Evolutionary conservation across 2,888 invertebrate species (phyloP).

Genomic region (Drosophila macrospina): DNA sequence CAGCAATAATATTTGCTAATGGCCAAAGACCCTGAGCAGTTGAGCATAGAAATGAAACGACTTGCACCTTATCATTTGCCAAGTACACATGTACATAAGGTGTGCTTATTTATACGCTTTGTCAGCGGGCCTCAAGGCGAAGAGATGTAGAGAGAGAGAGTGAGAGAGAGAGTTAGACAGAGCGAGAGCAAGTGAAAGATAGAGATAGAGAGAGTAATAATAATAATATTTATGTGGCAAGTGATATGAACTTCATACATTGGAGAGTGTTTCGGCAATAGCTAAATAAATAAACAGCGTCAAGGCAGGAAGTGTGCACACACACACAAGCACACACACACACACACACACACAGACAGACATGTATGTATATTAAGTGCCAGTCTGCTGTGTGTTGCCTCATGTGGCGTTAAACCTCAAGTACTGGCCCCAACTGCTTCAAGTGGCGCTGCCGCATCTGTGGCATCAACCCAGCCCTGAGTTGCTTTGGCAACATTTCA

Average conservation of each 20-base stretch:
- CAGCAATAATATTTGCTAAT: slow-evolving; percentile 68
- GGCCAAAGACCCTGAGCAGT: slow-evolving; percentile 37
- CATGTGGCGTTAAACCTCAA: slow-evolving; percentile 55
- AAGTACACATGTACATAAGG: slow-evolving; percentile 12
- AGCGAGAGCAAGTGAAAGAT: neutral
- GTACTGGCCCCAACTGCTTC: slow-evolving; percentile 32
- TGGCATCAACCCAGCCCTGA: slow-evolving; percentile 8
- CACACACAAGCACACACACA: slow-evolving; percentile 16
- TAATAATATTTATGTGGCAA: slow-evolving; percentile 77
- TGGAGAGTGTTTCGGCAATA: slow-evolving; percentile 61
- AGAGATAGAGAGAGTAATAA: slow-evolving; percentile 57
- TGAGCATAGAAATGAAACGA: slow-evolving; percentile 55
- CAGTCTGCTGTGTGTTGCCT: slow-evolving; percentile 20
- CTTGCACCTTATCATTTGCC: slow-evolving; percentile 61
- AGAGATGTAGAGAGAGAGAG: no score
- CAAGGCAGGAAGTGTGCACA: slow-evolving; percentile 34
- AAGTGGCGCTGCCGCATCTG: slow-evolving; percentile 43
- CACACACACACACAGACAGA: slow-evolving; percentile 17
- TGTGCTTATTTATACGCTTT: slow-evolving; percentile 31
- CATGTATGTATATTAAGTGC: slow-evolving; percentile 1
- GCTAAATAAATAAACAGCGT: slow-evolving; percentile 73
- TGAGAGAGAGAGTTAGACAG: no score
- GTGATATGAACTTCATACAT: slow-evolving; percentile 66
- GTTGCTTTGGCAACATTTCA: slow-evolving; percentile 6
- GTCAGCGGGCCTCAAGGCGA: slow-evolving; percentile 8